Evolutionary conservation across 2,797 vertebrate genomes (phyloP).

Genomic region (Lemur catta): DNA sequence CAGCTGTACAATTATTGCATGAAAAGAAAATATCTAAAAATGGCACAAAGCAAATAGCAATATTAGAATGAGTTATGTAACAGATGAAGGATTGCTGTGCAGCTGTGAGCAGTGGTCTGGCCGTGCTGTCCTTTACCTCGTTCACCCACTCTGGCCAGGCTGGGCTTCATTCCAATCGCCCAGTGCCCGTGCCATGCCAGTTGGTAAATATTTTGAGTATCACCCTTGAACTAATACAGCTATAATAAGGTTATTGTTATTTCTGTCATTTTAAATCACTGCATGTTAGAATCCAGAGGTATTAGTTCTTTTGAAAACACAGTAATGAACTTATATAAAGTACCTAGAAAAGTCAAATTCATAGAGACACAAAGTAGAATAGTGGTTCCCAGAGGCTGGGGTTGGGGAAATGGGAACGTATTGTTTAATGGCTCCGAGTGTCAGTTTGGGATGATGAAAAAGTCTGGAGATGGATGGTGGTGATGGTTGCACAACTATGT

Average conservation of each 20-base stretch:
- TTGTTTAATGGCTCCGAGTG: neutral
- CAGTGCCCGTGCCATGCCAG: neutral
- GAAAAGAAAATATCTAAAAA: neutral
- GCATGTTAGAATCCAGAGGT: neutral
- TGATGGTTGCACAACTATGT: too few species aligned
- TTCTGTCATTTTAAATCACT: slow-evolving; percentile 2
- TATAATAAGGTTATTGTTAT: neutral
- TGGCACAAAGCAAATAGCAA: neutral
- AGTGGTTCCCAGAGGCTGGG: neutral
- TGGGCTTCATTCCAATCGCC: neutral
- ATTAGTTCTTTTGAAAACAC: neutral
- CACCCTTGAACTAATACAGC: neutral
- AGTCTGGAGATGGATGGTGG: neutral
- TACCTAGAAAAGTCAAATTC: neutral
- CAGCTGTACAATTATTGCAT: neutral
- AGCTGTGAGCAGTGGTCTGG: neutral
- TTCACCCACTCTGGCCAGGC: neutral
- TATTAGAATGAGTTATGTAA: neutral
- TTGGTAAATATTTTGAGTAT: neutral
- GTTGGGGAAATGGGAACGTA: neutral
- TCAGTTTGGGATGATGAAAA: neutral
- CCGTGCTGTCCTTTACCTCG: neutral
- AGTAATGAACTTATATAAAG: slow-evolving; percentile 2
- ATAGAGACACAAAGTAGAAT: neutral
- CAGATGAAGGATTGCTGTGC: neutral